Base-by-base conservation (phyloP, 2,797 vertebrate genomes). In the Sphaeramia orbicularis region DNA sequence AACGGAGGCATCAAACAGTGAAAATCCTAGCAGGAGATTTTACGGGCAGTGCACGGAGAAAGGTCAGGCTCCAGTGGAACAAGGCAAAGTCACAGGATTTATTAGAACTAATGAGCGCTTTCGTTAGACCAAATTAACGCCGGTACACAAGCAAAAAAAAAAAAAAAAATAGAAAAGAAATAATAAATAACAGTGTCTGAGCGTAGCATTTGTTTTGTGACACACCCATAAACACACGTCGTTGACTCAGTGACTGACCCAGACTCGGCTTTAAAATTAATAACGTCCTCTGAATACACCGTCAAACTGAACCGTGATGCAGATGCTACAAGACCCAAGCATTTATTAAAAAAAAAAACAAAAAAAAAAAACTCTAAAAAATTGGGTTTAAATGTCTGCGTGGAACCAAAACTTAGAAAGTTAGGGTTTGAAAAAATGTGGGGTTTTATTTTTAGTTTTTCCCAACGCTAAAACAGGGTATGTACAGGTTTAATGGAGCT, bases 31-130 rank as follows among this genome's bases (percentile, higher is more conserved):
- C 92, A 81, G 92, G 90, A 82, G 90, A 90, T 94, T 93, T 90
- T 90, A 92, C 90, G 91, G 92, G 87, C 88, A 84, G 87, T 74
- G 88, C 93, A 84, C 77, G 89, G 89, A 81, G 87, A 96, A 98
- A 98, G 96, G 97, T 98, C 97, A 98, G 90, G 81, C 90, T 93
- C 89, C 89, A 90, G 89, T 82, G 86, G 92, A 91, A 90, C 88
- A 76, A 88, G 78, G 87, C 88, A 79, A 76, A 38, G 87, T 87
- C 66, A 56, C 71, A 80, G 83, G 42, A 86, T 89, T 93, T 84
- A 77, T 92, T 86, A 92, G 76, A 81, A 89, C 95, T 99, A 99
- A 98, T 95, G 96, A 98, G 95, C 89, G 45, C 86, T 92, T 89
- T 77, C 67, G 78, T 94, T 82, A 51, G 81, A 86, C 75, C 48